Evolutionary conservation across 2,797 vertebrate species (phyloP).

Genomic region (Chromobotia macracanthus): DNA sequence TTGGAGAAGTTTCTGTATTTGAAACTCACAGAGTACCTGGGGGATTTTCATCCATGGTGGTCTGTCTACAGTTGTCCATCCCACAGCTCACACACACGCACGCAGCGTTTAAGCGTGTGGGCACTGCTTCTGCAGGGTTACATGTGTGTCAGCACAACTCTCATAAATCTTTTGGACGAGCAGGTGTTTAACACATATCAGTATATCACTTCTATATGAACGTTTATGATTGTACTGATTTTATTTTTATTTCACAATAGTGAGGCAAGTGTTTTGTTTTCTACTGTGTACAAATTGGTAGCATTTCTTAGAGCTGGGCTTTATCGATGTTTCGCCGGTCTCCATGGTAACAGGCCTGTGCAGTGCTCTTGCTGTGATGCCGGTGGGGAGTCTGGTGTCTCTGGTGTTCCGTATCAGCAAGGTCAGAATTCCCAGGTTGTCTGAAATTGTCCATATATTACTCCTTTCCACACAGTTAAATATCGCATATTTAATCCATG

Average conservation of each 20-base stretch:
- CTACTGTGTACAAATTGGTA: constrained; percentile 56
- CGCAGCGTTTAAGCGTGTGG: constrained; percentile 75
- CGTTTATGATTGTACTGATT: neutral
- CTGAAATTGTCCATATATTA: neutral
- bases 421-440: constrained; percentile 55
- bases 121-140: constrained; percentile 74
- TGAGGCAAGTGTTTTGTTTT: constrained; percentile 15
- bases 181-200: constrained; percentile 68
- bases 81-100: constrained; percentile 66
- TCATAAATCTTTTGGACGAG: constrained; percentile 66
- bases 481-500: neutral
- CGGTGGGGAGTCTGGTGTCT: constrained; percentile 71
- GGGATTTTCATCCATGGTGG: constrained; percentile 80
- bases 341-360: constrained; percentile 72
- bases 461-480: neutral
- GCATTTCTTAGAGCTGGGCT: constrained; percentile 64
- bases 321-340: constrained; percentile 62
- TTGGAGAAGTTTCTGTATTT: constrained; percentile 73
- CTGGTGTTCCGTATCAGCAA: constrained; percentile 77
- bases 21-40: constrained; percentile 74
- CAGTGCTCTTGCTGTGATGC: constrained; percentile 70
- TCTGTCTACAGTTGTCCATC: constrained; percentile 73
- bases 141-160: constrained; percentile 66
- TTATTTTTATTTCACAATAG: neutral
- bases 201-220: neutral